Evolutionary conservation across 1,140 invertebrate species (phyloP).

Genomic region (Orchestia grillus): DNA sequence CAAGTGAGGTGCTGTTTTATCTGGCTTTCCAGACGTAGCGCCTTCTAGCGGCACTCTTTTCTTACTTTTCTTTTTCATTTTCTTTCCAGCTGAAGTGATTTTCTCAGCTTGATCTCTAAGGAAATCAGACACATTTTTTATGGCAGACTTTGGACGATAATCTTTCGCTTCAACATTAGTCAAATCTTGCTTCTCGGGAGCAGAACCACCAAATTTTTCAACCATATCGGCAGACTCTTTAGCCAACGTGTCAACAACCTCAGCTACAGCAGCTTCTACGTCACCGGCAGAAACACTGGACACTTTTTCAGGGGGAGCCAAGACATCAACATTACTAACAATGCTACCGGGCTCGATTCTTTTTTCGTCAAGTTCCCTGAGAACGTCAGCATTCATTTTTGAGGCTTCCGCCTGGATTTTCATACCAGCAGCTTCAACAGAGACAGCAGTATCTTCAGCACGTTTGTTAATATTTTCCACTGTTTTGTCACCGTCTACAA

Average conservation of each 20-base stretch:
- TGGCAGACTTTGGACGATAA: not conserved
- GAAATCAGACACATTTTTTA: constrained; percentile 28
- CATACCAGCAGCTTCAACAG: not conserved
- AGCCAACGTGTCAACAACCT: constrained; percentile 27
- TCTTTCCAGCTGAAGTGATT: not conserved
- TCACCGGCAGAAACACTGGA: not conserved
- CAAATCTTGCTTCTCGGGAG: not conserved
- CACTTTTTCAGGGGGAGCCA: not conserved
- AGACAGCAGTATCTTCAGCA: not conserved
- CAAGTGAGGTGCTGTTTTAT: not conserved
- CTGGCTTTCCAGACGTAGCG: constrained; percentile 21
- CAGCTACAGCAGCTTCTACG: not conserved
- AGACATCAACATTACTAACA: not conserved
- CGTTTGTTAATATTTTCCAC: not conserved
- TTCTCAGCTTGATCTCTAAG: constrained; percentile 10
- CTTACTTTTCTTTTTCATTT: constrained; percentile 4
- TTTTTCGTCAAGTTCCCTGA: not conserved
- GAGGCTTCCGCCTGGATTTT: not conserved
- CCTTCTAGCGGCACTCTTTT: not conserved
- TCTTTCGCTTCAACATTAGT: not conserved
- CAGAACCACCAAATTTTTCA: constrained; percentile 24
- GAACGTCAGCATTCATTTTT: constrained; percentile 22
- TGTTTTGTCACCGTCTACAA: not conserved
- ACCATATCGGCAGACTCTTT: not conserved
- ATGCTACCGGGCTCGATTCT: not conserved